These are phyloP conservation scores for Bubalus kerabau DNA, from an alignment of 2,113 vertebrate species.

Conservation along the genomic window DNA sequence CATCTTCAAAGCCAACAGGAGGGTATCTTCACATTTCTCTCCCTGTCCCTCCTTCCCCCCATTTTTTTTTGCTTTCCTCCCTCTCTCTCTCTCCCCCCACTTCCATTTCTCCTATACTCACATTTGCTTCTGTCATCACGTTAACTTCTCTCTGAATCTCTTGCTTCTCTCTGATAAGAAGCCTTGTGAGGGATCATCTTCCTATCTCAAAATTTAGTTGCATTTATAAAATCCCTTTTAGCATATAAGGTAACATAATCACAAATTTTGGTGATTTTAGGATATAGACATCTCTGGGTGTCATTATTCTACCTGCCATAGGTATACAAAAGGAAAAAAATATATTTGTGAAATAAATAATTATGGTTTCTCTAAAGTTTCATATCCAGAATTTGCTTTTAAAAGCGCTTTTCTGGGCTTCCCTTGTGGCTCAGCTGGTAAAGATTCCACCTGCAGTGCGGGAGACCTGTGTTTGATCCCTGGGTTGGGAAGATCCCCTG, in stretches of 20 bases:
- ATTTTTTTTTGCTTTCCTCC: not conserved
- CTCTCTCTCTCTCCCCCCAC: fast-evolving
- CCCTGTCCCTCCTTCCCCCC: not conserved
- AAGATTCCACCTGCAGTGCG: fast-evolving
- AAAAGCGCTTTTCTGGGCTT: not conserved
- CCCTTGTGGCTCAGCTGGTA: not conserved
- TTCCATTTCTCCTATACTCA: not conserved
- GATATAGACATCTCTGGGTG: not conserved
- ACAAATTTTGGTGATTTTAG: not conserved
- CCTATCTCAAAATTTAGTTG: not conserved
- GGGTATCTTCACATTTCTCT: not conserved
- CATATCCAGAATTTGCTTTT: not conserved
- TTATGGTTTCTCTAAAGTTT: not conserved
- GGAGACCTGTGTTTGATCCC: not conserved
- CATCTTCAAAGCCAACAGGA: not conserved
- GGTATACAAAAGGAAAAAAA: not conserved
- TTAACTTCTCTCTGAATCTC: not conserved
- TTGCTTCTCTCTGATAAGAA: not conserved
- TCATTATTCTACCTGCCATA: not conserved
- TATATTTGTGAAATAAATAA: not conserved
- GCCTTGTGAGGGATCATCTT: not conserved
- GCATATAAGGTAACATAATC: not conserved
- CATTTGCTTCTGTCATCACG: not conserved
- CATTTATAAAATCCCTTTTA: not conserved
- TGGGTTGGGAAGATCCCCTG: not conserved